Percentiles rank a stretch among this genome's conserved stretches.
These are phyloP conservation scores for Pteropus alecto DNA, from an alignment of 2,113 vertebrate species.

Conservation along the genomic window DNA sequence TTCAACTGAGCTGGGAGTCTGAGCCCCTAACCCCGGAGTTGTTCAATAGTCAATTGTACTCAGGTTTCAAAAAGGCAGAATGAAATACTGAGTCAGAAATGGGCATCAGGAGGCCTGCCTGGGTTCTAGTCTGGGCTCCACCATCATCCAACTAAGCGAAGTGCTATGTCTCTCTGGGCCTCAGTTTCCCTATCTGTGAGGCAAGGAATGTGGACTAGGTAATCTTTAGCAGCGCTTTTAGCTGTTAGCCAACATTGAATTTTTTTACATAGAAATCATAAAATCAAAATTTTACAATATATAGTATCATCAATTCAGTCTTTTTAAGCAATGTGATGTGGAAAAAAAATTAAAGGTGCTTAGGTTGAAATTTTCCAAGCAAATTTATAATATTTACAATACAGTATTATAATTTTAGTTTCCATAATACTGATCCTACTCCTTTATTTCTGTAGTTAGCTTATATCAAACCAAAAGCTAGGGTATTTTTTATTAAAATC, in stretches of 20 bases:
- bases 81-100: not conserved
- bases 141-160: not conserved
- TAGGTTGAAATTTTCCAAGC: conserved; percentile 7
- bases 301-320: not conserved
- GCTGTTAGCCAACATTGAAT: not conserved
- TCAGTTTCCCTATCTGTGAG: not conserved
- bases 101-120: too few relatives aligned
- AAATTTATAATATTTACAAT: not conserved
- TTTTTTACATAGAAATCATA: not conserved
- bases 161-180: not conserved
- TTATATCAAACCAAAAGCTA: not conserved
- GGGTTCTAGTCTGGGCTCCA: not conserved
- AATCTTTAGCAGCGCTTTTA: not conserved
- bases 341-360: not conserved
- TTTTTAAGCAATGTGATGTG: not conserved
- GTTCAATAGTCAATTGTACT: not conserved
- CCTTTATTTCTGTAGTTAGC: conserved; percentile 33
- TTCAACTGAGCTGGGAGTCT: not conserved
- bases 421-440: not conserved
- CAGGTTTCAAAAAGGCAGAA: not conserved
- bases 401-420: not conserved
- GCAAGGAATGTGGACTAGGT: not conserved
- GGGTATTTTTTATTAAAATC: conserved; percentile 40
- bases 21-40: not conserved
- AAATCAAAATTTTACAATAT: not conserved